Evolutionary conservation across 2,113 vertebrate genomes (phyloP), one percentile per base, ranked within the genome.

Genomic region (Misgurnus mizolepis): DNA sequence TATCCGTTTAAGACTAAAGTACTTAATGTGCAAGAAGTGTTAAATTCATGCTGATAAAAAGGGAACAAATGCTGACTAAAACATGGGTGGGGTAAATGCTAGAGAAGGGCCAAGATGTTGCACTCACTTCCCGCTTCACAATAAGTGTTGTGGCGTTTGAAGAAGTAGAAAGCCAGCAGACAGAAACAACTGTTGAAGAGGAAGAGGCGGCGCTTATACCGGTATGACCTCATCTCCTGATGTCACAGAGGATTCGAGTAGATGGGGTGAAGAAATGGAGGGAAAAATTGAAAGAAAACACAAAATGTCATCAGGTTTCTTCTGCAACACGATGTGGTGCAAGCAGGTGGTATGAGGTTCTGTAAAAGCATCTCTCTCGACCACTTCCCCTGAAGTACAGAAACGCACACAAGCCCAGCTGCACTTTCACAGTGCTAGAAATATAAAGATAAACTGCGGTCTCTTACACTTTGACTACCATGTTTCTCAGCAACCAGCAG

Each of bases 41-140:
- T n/a, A 58, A 14, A 58, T 58, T 58, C 55, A 58, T 58, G n/a
- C 55, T 18, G 17, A 17, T 58, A 0, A 39, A 0, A 10, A 40
- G 7, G 55, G 14, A 62, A 81, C 58, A 45, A 11, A 39, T 45
- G 10, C 6, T 39, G 14, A 78, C 60, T 41, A n/a, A 43, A 43
- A 65, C 4, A 17, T 47, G 60, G 6, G 73, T 77, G 75, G 62
- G 34, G 73, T 64, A 47, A 76, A 61, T 22, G 1, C 41, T 6
- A 64, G n/a, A 27, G 56, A 49, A 40, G 1, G 22, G 22, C 15
- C 2, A 64, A 64, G 65, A 49, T 34, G 7, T n/a, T 17, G 80
- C 76, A 91, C 95, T 95, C 86, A 98, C 97, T 94, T 95, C 96
- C 96, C 0, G 91, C 71, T 79, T 97, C 93, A 47, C 97, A 99